Evolutionary conservation across 2,113 vertebrate genomes (phyloP), one percentile per base, ranked within the genome.

Genomic region (Motacilla alba): DNA sequence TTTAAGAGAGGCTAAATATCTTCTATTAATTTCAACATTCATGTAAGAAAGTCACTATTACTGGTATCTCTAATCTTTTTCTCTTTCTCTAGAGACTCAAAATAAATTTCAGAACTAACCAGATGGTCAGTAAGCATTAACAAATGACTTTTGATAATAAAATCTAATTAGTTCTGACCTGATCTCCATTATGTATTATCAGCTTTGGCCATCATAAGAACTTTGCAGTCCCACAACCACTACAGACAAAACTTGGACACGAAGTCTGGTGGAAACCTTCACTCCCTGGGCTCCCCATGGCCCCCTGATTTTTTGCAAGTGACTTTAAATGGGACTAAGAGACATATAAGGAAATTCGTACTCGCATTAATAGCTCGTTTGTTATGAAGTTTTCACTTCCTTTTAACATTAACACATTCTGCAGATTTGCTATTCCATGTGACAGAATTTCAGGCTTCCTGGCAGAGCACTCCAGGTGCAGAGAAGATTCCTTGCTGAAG

Each of bases 141-240:
- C 82, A 95, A 91, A 86, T 17, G 27, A 52, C 53, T 91, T 92
- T 74, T 79, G 50, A 53, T 79, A 90, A 89, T 53, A 82, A 89
- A 95, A 88, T 6, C 56, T 92, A 70, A 90, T 94, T 90, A 93
- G 64, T 83, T 94, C 58, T 52, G 85, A 96, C 75, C 68, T 70
- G 56, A 84, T 80, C 79, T 92, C 72, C 56, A n/a, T 37, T 79
- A 35, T 12, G 20, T 15, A 59, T 70, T 95, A 86, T 88, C 87
- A 88, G 85, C 79, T 74, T 86, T 95, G 92, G 92, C 87, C 68
- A 90, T 94, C 64, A 0, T 43, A 87, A 76, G 87, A 92, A 94
- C 89, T 84, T 30, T 49, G 77, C 49, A 56, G 46, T 80, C 62
- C 90, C 35, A 78, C n/a, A 69, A 56, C 52, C 59, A n/a, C n/a